phyloP scores from a whole-genome alignment of 2,113 vertebrate genomes.

The Corvus cornix region DNA sequence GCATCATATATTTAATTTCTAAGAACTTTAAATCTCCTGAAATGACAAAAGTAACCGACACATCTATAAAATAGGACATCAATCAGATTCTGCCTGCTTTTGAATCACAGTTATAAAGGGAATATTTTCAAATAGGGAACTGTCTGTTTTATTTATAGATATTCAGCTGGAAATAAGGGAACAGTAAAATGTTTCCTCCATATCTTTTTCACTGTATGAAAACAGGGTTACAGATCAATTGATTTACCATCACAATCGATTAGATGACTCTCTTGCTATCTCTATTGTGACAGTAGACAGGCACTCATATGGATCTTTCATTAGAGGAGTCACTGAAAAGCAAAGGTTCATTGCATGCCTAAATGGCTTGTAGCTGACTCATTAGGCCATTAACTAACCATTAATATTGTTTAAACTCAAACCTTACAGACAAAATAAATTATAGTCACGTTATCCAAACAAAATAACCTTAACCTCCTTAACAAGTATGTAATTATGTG shows the following conservation, averaged over 20 bases:
- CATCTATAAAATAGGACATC: conserved; percentile 72
- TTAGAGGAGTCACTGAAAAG: conserved; percentile 80
- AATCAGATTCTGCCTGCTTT: conserved; percentile 70
- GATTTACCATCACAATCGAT: conserved; percentile 83
- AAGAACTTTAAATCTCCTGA: conserved; percentile 76
- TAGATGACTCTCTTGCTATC: conserved; percentile 75
- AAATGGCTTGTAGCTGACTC: conserved; percentile 77
- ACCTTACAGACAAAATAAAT: conserved; percentile 73
- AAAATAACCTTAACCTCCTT: conserved; percentile 56
- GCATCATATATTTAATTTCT: conserved; percentile 73
- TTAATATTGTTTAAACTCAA: conserved; percentile 81
- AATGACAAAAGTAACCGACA: conserved; percentile 74
- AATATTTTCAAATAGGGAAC: conserved; percentile 74
- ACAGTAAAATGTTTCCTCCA: conserved; percentile 70
- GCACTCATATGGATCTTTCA: conserved; percentile 82
- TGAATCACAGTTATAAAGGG: conserved; percentile 67
- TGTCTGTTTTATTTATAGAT: conserved; percentile 79
- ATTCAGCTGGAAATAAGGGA: conserved; percentile 69
- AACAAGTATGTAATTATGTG: conserved; percentile 61
- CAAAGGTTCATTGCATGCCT: conserved; percentile 76
- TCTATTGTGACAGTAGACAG: conserved; percentile 78
- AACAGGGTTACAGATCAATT: conserved; percentile 82
- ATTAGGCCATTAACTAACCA: conserved; percentile 80
- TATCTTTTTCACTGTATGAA: conserved; percentile 77
- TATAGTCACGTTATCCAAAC: conserved; percentile 66